Conservation (phyloP, 1,140 invertebrate species). For the Metopolophium dirhodum region DNA sequence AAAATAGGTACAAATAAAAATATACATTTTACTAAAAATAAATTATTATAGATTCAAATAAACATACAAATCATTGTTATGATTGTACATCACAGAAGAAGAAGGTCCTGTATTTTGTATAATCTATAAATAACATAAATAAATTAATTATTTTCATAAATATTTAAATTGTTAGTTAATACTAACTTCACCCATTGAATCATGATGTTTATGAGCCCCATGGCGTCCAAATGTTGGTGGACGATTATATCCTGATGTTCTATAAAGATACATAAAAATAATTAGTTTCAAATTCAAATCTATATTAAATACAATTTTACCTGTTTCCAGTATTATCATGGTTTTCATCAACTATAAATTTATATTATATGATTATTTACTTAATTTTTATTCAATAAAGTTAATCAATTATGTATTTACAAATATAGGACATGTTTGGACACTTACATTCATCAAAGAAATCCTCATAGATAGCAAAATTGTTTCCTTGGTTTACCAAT, state of each 20-base stretch:
- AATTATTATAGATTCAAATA: background rate
- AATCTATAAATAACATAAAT: background rate
- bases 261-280: background rate
- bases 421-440: slow-evolving; percentile 10
- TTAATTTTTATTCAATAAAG: background rate
- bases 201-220: slow-evolving; percentile 41
- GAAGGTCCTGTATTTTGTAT: background rate
- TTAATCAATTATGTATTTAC: background rate
- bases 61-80: background rate
- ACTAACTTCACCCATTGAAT: slow-evolving; percentile 35
- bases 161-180: background rate
- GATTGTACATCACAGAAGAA: background rate
- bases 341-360: slow-evolving; percentile 11
- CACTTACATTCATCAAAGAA: slow-evolving; percentile 71
- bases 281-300: background rate
- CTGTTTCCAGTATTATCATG: background rate
- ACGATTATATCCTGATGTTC: background rate
- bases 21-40: background rate
- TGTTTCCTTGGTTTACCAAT: slow-evolving; percentile 83
- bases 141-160: background rate
- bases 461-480: slow-evolving; percentile 86
- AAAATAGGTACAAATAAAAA: background rate
- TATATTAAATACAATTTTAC: background rate
- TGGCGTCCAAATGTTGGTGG: slow-evolving; percentile 22
- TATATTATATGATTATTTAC: background rate